Evolutionary conservation across 2,113 vertebrate genomes (phyloP), one percentile per base, ranked within the genome.

Genomic region (Poeciliopsis turrubarensis): DNA sequence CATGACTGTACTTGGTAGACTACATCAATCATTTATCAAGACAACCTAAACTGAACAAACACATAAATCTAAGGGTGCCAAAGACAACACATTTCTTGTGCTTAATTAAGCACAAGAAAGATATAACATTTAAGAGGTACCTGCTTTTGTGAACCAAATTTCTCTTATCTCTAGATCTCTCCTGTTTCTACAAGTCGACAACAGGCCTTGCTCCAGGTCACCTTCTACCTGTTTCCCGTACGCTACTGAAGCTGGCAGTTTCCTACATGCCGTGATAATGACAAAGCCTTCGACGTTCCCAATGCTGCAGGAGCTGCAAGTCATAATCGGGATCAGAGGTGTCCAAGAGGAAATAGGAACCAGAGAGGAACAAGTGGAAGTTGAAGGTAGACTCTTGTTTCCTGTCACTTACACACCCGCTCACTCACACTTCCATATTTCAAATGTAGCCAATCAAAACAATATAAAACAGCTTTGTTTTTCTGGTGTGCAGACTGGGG

Each of bases 171-270:
- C 41, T 9, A 97, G 97, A 70, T 95, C 94, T 54, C 92, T 97
- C 77, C 84, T 97, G 71, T 95, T 96, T 78, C 94, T 98, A 82
- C 95, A 95, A 72, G 89, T 97, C 83, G 96, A 96, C 77, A 87
- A 94, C 85, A 94, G 92, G 79, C 93, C 76, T 4, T 97, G 95
- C 79, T 89, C 88, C 87, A 92, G 27, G 60, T 66, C 79, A 30
- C 81, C 85, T n/a, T 73, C 82, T 72, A 89, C 87, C 87, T 95
- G 92, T 86, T 95, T 92, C 86, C 93, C 79, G 0, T 91, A 87
- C 32, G 90, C 95, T 17, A 87, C 83, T 0, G 92, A 95, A 29
- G 95, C 94, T 0, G 95, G 94, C 72, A 90, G 89, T 73, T 95
- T 97, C 90, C 92, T 98, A 8, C 94, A 85, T 0, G 95, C 95